Percentiles rank a stretch among this genome's conserved stretches.
Evolutionary conservation across 2,888 invertebrate genomes (phyloP).

Genomic region (Tortrix viridana): DNA sequence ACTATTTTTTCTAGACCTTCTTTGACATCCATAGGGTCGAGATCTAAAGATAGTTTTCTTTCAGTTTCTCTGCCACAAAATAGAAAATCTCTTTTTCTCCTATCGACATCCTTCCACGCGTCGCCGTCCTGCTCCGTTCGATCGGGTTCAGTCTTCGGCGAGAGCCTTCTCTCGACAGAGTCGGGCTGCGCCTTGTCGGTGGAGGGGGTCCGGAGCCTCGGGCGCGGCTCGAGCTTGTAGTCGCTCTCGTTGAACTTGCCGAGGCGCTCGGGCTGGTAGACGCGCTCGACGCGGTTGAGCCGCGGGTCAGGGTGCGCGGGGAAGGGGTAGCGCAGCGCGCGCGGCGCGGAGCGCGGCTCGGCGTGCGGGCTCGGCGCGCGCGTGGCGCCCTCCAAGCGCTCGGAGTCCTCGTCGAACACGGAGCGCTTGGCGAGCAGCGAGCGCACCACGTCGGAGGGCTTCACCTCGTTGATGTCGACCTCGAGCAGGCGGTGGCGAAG

Average conservation of each 20-base stretch:
- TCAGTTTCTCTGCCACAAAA: conserved; percentile 44
- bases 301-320: conserved; percentile 48
- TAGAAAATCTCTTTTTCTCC: conserved; percentile 53
- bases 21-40: conserved; percentile 50
- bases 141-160: conserved; percentile 52
- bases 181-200: conserved; percentile 53
- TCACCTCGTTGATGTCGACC: conserved; percentile 90
- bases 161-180: conserved; percentile 48
- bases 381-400: conserved; percentile 94
- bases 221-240: conserved; percentile 52
- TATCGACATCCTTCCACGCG: conserved; percentile 61
- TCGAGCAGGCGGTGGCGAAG: conserved; percentile 90
- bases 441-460: conserved; percentile 97
- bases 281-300: conserved; percentile 53
- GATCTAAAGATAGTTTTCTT: conserved; percentile 49
- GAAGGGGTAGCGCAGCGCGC: conserved; percentile 34
- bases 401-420: conserved; percentile 98
- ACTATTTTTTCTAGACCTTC: conserved; percentile 50
- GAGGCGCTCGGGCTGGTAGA: conserved; percentile 49
- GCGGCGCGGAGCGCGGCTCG: conserved; percentile 69
- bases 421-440: conserved; percentile 96
- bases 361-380: conserved; percentile 88
- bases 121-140: conserved; percentile 52
- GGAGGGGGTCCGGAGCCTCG: conserved; percentile 84
- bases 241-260: conserved; percentile 58